Conservation (phyloP, 53 echinoderm and acorn worm genomes). For the Paracentrotus lividus region DNA sequence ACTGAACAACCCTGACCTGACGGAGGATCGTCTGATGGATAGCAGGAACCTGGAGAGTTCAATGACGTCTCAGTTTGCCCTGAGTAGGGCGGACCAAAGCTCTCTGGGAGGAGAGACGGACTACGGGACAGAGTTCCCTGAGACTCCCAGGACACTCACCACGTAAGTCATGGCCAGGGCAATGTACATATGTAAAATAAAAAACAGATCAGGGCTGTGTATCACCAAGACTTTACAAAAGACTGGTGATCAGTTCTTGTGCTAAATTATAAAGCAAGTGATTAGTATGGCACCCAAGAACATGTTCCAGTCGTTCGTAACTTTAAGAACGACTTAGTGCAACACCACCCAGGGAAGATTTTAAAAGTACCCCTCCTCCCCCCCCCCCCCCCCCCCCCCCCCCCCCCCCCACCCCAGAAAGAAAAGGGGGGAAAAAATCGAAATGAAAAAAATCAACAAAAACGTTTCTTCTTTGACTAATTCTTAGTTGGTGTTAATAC, state of each 20-base stretch:
- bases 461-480: no score
- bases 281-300: neutral
- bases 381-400: no score
- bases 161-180: conserved; percentile 66
- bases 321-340: no score
- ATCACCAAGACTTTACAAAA: neutral
- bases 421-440: no score
- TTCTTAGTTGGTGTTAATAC: no score
- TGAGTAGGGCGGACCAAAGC: conserved; percentile 72
- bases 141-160: conserved; percentile 85
- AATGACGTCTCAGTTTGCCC: conserved; percentile 49
- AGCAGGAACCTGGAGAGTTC: conserved; percentile 65
- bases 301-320: no score
- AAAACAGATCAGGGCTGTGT: no score
- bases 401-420: no score
- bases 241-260: neutral
- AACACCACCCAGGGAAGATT: no score
- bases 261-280: neutral
- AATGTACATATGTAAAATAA: no score
- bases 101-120: conserved; percentile 71
- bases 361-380: no score
- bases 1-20: conserved; percentile 56
- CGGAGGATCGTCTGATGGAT: conserved; percentile 68
- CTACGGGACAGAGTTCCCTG: conserved; percentile 80
- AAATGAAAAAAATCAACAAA: no score